Base-by-base conservation (phyloP, 2,113 vertebrate species). In the Chloropsis cyanopogon region DNA sequence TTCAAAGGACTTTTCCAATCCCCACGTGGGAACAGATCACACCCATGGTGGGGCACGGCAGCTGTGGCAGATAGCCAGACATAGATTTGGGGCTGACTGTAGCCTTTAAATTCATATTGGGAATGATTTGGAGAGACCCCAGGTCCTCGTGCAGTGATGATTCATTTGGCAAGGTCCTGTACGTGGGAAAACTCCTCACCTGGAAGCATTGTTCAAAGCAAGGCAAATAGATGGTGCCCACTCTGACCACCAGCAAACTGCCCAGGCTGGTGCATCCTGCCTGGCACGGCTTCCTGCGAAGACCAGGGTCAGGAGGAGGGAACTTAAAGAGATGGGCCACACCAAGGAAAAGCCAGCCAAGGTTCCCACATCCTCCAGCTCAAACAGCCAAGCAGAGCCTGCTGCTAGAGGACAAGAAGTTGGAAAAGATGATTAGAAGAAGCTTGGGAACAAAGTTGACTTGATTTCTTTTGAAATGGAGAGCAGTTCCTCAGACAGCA, bases 401-500 rank as follows among this genome's bases (percentile, higher is more conserved):
- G 31, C 47, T 87, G 60, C 78, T 75, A 49, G 56, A 87, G 77
- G 89, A 90, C 80, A 80, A 82, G 78, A 77, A 77, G 37, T 23
- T 92, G 86, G 64, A 88, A 90, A 88, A 88, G 37, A 39, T 86
- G 50, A 90, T 90, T 81, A 94, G 83, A 47, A 42, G 35, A 83
- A 26, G 35, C 60, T 93, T 81, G 56, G 86, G 88, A 94, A 93
- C 56, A 90, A 92, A 94, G 54, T 35, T 90, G 59, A 54, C 75
- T 86, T 56, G 68, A 66, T 83, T 92, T 77, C 79, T 66, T 93
- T 93, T 86, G 86, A 95, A 96, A 93, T 59, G 56, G 76, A 93
- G 88, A 97, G 56, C 86, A 95, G 64, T 42, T 90, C 71, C 80
- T 90, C 90, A 90, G 79, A 95, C 59, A 92, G 88, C 79, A 93